phyloP scores from a whole-genome alignment of 2,888 invertebrate species.

The Drosophila mimica region DNA sequence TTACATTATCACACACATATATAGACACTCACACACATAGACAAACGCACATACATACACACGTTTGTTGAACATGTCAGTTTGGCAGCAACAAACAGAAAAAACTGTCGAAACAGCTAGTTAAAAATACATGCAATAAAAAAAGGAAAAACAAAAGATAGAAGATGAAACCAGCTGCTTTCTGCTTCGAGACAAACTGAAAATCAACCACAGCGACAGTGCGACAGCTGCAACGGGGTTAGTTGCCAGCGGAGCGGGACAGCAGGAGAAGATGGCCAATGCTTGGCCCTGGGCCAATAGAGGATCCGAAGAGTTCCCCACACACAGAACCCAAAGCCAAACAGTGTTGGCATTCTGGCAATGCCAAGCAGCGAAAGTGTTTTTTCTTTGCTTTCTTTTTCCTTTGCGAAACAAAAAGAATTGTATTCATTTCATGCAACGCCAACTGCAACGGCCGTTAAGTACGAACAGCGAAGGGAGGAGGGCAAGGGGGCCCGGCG shows the following conservation, averaged over 20 bases:
- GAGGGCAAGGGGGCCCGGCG: not conserved
- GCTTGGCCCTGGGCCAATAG: constrained; percentile 46
- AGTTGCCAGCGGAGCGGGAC: not conserved
- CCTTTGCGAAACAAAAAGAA: constrained; percentile 25
- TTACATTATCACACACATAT: constrained; percentile 44
- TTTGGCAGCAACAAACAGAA: constrained; percentile 42
- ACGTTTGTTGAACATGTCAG: constrained; percentile 39
- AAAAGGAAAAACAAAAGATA: constrained; percentile 13
- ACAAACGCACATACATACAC: constrained; percentile 2
- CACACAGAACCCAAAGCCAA: constrained; percentile 35
- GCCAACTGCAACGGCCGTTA: constrained; percentile 43
- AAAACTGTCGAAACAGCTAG: constrained; percentile 47
- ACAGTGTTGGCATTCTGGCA: constrained; percentile 64
- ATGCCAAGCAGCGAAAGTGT: constrained; percentile 77
- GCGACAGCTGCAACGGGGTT: constrained; percentile 36
- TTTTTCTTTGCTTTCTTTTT: constrained; percentile 22
- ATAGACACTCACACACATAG: constrained; percentile 10
- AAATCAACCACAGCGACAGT: constrained; percentile 34
- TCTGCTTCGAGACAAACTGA: constrained; percentile 25
- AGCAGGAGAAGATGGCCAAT: constrained; percentile 1
- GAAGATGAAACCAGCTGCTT: constrained; percentile 41
- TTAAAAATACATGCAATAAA: constrained; percentile 70
- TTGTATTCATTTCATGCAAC: constrained; percentile 70
- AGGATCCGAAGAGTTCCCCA: constrained; percentile 33
- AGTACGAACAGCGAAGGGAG: not conserved